Evolutionary conservation across 2,797 vertebrate species (phyloP).

Genomic region (Hapalemur alaotrensis): DNA sequence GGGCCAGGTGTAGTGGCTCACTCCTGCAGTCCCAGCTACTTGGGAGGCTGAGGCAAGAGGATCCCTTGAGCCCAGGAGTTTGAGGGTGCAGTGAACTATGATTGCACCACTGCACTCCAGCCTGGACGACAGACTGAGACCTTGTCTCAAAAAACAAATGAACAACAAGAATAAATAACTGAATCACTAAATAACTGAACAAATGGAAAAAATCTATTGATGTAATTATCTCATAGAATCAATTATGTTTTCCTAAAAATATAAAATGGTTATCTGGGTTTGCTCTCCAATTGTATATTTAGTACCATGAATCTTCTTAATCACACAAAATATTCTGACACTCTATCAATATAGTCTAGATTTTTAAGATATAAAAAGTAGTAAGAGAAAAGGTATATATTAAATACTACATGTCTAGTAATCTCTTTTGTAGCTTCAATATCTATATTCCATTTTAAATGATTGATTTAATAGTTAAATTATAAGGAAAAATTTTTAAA

Average conservation of each 20-base stretch:
- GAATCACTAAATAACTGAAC: not conserved
- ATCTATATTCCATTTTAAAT: not conserved
- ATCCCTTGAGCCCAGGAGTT: not conserved
- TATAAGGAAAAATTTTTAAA: not conserved
- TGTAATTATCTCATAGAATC: not conserved
- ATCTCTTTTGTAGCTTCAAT: conserved; percentile 15
- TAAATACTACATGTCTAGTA: conserved; percentile 10
- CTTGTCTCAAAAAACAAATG: not conserved
- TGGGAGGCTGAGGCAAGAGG: not conserved
- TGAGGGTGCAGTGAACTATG: not conserved
- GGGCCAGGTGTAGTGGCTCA: not conserved
- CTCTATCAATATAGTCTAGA: not conserved
- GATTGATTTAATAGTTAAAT: not conserved
- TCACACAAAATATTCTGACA: not conserved
- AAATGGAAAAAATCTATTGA: not conserved
- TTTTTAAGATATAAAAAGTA: not conserved
- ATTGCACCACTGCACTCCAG: not conserved
- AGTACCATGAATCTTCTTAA: not conserved
- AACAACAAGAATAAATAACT: not conserved
- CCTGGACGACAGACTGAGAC: not conserved
- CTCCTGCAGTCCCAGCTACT: not conserved
- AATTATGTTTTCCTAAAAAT: conserved; percentile 33
- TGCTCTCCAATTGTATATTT: not conserved
- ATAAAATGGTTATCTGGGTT: not conserved
- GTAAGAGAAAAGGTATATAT: not conserved